Evolutionary conservation across 2,113 vertebrate genomes (phyloP).

Genomic region (Amphilophus citrinellus): DNA sequence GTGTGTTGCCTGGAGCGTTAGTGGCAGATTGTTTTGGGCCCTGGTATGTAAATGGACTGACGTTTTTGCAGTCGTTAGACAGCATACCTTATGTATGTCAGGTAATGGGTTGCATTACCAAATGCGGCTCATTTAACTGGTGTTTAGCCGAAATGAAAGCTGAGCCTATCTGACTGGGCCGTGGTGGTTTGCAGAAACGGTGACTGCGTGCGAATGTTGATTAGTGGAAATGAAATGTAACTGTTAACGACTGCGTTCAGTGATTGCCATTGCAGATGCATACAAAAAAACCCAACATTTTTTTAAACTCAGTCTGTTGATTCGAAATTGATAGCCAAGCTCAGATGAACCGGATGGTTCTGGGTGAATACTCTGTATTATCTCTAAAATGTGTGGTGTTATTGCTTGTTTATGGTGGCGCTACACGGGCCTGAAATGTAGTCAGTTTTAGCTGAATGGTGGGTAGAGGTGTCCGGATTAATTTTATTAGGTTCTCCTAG

Average conservation of each 20-base stretch:
- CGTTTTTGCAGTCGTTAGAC: not conserved
- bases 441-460: too few relatives aligned
- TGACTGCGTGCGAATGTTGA: not conserved
- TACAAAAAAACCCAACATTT: not conserved
- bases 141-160: not conserved
- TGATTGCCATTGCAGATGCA: not conserved
- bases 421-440: not conserved
- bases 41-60: slow-evolving; percentile 11
- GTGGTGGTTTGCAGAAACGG: not conserved
- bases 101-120: not conserved
- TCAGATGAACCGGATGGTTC: not conserved
- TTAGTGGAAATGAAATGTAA: not conserved
- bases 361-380: not conserved
- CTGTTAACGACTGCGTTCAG: not conserved
- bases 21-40: slow-evolving; percentile 34
- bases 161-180: not conserved
- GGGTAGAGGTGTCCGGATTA: not conserved
- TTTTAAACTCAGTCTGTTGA: not conserved
- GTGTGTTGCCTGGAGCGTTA: slow-evolving; percentile 35
- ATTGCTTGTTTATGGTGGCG: not conserved
- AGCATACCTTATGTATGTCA: not conserved
- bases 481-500: not conserved
- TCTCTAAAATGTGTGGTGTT: not conserved
- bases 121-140: not conserved
- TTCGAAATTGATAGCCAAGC: not conserved